Evolutionary conservation across 2,888 invertebrate species (phyloP), one percentile per base, ranked within the genome.

Genomic region (Tinea semifulvella): DNA sequence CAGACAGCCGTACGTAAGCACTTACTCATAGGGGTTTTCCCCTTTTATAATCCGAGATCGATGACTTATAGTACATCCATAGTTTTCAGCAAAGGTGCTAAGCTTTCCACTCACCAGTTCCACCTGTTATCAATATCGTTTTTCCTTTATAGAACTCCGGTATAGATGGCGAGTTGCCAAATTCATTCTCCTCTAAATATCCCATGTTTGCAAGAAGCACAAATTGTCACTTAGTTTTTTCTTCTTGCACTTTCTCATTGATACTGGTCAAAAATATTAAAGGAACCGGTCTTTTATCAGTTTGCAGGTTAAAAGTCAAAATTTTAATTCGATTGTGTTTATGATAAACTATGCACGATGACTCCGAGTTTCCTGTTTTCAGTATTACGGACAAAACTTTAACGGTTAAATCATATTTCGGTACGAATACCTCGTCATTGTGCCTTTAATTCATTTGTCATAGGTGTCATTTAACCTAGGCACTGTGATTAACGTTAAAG

Each of bases 61-160:
- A n/a, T n/a, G n/a, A n/a, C n/a, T n/a, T n/a, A n/a, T n/a, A n/a
- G n/a, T n/a, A n/a, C n/a, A n/a, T n/a, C n/a, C n/a, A n/a, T n/a
- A n/a, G n/a, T n/a, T n/a, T n/a, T n/a, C n/a, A n/a, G 11, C 8
- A 11, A n/a, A 31, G 6, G 8, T 5, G n/a, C n/a, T n/a, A n/a
- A n/a, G n/a, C n/a, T n/a, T n/a, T n/a, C 10, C 3, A 40, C 40
- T 62, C 51, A 80, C 84, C 84, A 19, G 92, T 90, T 1, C 86
- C 92, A 2, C 96, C 95, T 0, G 94, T 95, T 7, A 96, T 83
- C 44, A 96, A 88, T 16, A 95, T 74, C 20, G 85, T 86, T 52
- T 88, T 87, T 18, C 86, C 88, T 19, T 79, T 76, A 58, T 85
- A 93, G 61, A 86, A 91, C 25, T 88, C 84, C 0, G 85, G 70